A percentile compares a stretch with the other conserved stretches of the same genome.
Evolutionary conservation across 2,113 vertebrate genomes (phyloP).

Genomic region (Halcyon senegalensis): DNA sequence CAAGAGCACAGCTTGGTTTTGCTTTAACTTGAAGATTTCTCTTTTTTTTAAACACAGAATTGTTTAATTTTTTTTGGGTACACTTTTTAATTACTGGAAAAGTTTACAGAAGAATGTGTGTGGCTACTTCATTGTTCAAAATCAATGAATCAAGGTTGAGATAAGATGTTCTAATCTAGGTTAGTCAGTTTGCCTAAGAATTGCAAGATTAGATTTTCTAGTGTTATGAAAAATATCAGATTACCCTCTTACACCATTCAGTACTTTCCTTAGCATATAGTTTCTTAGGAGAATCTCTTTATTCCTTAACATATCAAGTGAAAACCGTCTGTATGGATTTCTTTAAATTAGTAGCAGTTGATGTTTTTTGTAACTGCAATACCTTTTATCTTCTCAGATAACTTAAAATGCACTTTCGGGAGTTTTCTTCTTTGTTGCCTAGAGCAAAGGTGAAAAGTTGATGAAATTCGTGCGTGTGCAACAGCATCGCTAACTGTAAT

Average conservation of each 20-base stretch:
- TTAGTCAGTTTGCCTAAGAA: neutral
- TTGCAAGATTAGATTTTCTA: neutral
- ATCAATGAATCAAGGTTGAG: neutral
- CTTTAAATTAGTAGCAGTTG: neutral
- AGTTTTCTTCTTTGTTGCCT: neutral
- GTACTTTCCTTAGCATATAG: neutral
- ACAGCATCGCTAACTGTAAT: neutral
- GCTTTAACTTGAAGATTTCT: neutral
- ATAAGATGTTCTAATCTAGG: neutral
- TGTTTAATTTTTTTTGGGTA: neutral
- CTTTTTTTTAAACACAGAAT: neutral
- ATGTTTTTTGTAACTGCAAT: neutral
- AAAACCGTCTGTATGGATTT: neutral
- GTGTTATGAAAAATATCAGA: neutral
- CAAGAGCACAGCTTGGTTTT: neutral
- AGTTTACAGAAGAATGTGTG: neutral
- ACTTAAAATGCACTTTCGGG: neutral
- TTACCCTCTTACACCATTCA: neutral
- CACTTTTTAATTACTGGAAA: neutral
- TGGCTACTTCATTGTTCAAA: neutral
- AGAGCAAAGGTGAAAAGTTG: neutral
- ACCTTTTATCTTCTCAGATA: neutral
- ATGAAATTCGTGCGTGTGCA: neutral
- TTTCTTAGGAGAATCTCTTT: neutral
- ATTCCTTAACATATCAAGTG: neutral